phyloP scores from a whole-genome alignment of 2,888 invertebrate genomes.

The Fragum fragum region DNA sequence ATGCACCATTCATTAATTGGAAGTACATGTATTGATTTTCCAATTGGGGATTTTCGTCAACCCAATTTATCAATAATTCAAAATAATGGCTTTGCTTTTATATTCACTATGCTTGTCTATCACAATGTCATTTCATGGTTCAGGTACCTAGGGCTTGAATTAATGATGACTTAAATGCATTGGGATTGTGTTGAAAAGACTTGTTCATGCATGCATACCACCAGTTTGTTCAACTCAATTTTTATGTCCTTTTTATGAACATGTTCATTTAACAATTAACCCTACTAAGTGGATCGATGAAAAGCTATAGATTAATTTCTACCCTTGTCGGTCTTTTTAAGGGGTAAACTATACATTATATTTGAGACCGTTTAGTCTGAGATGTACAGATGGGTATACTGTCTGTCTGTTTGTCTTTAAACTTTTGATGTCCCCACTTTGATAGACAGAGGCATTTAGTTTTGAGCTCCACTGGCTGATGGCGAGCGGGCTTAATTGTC shows the following conservation, averaged over 20 bases:
- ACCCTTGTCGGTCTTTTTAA: no score
- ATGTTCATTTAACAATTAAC: not conserved
- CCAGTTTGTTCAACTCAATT: not conserved
- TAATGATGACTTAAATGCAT: constrained; percentile 8
- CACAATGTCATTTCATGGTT: constrained; percentile 23
- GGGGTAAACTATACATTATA: no score
- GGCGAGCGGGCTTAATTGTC: no score
- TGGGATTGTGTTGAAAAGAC: constrained; percentile 1
- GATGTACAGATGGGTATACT: no score
- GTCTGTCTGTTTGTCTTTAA: no score
- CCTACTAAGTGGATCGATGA: no score
- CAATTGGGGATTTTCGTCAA: constrained; percentile 3
- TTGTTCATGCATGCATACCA: not conserved
- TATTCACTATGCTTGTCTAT: not conserved
- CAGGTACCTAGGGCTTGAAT: not conserved
- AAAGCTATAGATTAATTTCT: no score
- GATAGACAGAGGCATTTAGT: no score
- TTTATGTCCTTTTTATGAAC: constrained; percentile 16
- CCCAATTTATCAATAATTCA: constrained; percentile 27
- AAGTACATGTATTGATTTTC: constrained; percentile 15
- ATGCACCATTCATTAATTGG: constrained; percentile 25
- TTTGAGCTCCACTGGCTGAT: no score
- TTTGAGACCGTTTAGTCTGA: no score
- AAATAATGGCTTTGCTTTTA: constrained; percentile 11
- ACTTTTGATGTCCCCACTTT: no score